These are phyloP conservation scores for Aurelia coerulea DNA, from an alignment of 30 jellyfish, hydroid and myxozoan genomes.

Conservation along the genomic window DNA sequence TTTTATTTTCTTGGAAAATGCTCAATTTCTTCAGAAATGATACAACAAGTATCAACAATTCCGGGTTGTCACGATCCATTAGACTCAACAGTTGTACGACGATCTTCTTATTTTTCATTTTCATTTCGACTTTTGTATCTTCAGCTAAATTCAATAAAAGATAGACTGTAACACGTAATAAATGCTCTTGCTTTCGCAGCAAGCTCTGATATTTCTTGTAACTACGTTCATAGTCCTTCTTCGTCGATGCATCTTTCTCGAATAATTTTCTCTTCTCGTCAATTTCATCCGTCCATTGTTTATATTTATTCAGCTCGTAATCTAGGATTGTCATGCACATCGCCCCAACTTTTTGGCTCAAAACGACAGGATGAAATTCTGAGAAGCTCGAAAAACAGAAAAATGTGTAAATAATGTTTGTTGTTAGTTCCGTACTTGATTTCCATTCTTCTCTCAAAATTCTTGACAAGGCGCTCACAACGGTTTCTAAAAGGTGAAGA, in stretches of 20 bases:
- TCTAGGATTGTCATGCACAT: slow-evolving; percentile 89
- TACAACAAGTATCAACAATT: slow-evolving; percentile 91
- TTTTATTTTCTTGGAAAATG: slow-evolving; percentile 86
- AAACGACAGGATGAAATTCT: slow-evolving; percentile 88
- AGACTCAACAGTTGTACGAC: slow-evolving; percentile 66
- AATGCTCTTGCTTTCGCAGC: slow-evolving; percentile 91
- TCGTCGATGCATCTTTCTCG: slow-evolving; percentile 78
- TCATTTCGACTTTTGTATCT: slow-evolving; percentile 95
- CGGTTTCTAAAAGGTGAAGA: slow-evolving; percentile 73
- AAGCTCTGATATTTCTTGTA: slow-evolving; percentile 82
- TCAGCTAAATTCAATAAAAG: slow-evolving; percentile 90
- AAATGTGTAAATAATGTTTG: slow-evolving; percentile 93
- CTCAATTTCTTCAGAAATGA: slow-evolving; percentile 95
- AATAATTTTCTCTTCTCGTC: slow-evolving; percentile 66
- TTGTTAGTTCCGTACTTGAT: slow-evolving; percentile 91
- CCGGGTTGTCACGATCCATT: slow-evolving; percentile 84
- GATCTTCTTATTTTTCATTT: slow-evolving; percentile 92
- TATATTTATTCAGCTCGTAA: slow-evolving; percentile 83
- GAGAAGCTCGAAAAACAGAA: slow-evolving; percentile 99
- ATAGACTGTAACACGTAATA: slow-evolving; percentile 96
- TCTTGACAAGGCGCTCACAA: slow-evolving; percentile 96
- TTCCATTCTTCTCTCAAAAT: slow-evolving; percentile 98
- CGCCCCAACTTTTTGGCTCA: slow-evolving; percentile 95
- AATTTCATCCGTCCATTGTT: slow-evolving; percentile 94
- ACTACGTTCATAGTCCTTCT: slow-evolving; percentile 93